phyloP scores from a whole-genome alignment of 2,888 invertebrate species.

The Aleiodes alternator region DNA sequence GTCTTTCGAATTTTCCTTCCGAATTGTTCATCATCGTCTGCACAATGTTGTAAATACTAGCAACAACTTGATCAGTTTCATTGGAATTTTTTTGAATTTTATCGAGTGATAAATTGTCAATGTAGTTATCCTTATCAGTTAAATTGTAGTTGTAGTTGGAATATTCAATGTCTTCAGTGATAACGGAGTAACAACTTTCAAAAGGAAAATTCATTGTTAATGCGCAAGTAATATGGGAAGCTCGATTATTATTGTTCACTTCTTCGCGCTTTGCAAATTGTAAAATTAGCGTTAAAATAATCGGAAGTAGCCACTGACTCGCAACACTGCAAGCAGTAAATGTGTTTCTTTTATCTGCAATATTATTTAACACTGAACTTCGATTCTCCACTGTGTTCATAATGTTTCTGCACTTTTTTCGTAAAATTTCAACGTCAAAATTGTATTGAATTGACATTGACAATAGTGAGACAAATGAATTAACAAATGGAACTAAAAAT shows the following conservation, averaged over 20 bases:
- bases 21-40: constrained; percentile 52
- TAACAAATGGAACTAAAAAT: constrained; percentile 68
- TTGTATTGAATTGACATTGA: constrained; percentile 63
- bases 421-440: constrained; percentile 52
- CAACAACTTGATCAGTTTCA: constrained; percentile 59
- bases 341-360: constrained; percentile 44
- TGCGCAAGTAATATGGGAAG: constrained; percentile 58
- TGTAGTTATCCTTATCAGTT: constrained; percentile 47
- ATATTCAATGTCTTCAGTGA: neutral
- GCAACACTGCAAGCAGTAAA: constrained; percentile 58
- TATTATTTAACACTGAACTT: neutral
- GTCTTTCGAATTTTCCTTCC: constrained; percentile 23
- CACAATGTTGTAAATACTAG: constrained; percentile 62
- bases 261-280: constrained; percentile 57
- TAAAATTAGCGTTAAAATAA: constrained; percentile 60
- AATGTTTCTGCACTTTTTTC: constrained; percentile 49
- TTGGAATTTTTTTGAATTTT: constrained; percentile 47
- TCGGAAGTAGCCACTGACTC: constrained; percentile 68
- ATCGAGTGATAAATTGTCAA: constrained; percentile 43
- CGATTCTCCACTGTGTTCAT: constrained; percentile 17
- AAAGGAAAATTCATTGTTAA: constrained; percentile 63
- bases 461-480: constrained; percentile 69
- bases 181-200: constrained; percentile 55
- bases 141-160: constrained; percentile 40
- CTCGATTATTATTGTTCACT: constrained; percentile 40